Base-by-base conservation (phyloP, 2,113 vertebrate genomes). In the Dicerorhinus sumatrensis region DNA sequence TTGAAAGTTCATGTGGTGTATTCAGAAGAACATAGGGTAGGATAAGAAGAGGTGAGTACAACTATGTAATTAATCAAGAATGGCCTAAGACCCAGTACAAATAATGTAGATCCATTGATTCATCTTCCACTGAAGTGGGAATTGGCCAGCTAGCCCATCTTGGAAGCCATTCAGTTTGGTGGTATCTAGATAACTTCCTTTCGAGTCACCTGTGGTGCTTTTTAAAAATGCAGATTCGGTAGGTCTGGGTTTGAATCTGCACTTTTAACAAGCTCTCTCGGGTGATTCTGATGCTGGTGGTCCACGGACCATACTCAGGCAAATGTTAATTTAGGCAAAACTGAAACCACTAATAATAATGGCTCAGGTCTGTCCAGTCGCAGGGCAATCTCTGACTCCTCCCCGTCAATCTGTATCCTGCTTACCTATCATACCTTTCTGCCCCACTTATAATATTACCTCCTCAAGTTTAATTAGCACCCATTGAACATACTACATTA, bases 301-400 rank as follows among this genome's bases (percentile, higher is more conserved):
- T 20, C 27, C 36, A 39, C 0, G 2, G 31, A 18, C 5, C 11
- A 80, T 25, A 16, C 29, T 80, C 46, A 39, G 7, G 8, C 12
- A 89, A 94, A 72, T 8, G 31, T 13, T 65, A 76, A 69, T 63
- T 90, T 91, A 95, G 31, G 20, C 14, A 87, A 93, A 92, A 39
- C 31, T 76, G 18, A 95, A 89, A 75, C 46, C 0, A 42, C 42
- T 42, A 10, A 4, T 90, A 92, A 76, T 31, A 46, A 67, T 60
- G 63, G 17, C 11, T 91, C 51, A 31, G 13, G 36, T 42, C 14
- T 58, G 33, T 36, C 10, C 29, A 67, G 9, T 81, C 67, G 33
- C 33, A 58, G n/a, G 17, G 4, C 8, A n/a, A 6, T 20, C 65
- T 54, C 36, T 42, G 36, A 62, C 31, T 48, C 51, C 2, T 89